A percentile compares a stretch with the other conserved stretches of the same genome.
These are phyloP conservation scores for Meghimatium bilineatum DNA, from an alignment of 2,888 invertebrate genomes.

Conservation along the genomic window DNA sequence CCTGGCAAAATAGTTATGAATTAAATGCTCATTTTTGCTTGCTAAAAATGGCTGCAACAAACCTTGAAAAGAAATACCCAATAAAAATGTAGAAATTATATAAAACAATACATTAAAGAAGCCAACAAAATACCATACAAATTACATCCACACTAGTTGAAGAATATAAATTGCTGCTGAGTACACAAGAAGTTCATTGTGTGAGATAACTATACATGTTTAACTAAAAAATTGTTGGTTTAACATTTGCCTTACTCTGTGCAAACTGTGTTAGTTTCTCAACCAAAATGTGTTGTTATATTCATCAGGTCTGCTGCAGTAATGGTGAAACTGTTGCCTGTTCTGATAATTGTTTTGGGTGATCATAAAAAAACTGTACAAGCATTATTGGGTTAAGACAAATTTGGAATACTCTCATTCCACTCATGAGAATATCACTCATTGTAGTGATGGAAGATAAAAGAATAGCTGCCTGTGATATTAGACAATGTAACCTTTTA, in stretches of 20 bases:
- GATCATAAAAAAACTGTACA: background rate
- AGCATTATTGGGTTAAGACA: background rate
- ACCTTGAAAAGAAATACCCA: too few relatives aligned
- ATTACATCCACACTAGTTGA: too few relatives aligned
- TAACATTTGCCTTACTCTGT: background rate
- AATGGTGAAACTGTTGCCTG: background rate
- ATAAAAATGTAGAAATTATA: too few relatives aligned
- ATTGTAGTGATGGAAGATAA: background rate
- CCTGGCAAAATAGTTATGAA: too few relatives aligned
- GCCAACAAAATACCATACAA: too few relatives aligned
- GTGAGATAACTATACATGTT: background rate
- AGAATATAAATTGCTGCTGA: too few relatives aligned
- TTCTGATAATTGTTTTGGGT: background rate
- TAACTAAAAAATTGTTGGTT: background rate
- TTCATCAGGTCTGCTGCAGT: background rate
- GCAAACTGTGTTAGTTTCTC: background rate
- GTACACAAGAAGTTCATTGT: background rate
- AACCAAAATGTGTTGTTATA: background rate
- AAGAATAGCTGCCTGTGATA: background rate
- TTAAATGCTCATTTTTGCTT: too few relatives aligned
- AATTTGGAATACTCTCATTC: background rate
- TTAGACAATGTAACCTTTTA: background rate
- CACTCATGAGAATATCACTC: background rate
- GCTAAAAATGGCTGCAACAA: too few relatives aligned
- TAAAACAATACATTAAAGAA: too few relatives aligned